phyloP scores from a whole-genome alignment of 2,797 vertebrate species.

The Lindbergichthys nudifrons region DNA sequence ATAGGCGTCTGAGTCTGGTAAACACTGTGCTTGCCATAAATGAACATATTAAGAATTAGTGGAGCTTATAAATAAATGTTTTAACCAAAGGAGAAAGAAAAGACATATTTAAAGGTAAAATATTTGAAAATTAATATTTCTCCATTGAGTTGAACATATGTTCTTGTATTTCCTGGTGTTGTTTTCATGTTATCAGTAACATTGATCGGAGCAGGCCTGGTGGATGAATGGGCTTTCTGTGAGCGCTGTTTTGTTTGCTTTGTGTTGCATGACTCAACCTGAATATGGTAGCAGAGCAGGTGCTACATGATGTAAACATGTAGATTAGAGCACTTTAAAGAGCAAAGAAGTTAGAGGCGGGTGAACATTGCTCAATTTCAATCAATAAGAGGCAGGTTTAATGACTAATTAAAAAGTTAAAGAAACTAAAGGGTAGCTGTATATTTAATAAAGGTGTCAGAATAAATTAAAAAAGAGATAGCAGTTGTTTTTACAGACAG shows the following conservation, averaged over 20 bases:
- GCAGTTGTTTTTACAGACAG: background rate
- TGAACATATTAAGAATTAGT: background rate
- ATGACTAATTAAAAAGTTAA: background rate
- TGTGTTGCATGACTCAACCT: background rate
- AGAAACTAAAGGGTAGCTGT: background rate
- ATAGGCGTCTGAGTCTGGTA: background rate
- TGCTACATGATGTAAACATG: background rate
- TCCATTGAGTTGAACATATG: background rate
- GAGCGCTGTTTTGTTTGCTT: conserved; percentile 21
- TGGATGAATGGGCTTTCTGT: conserved; percentile 39
- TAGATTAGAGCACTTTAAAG: background rate
- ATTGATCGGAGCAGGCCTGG: background rate
- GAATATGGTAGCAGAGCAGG: background rate
- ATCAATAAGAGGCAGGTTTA: background rate
- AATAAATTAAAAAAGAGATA: background rate
- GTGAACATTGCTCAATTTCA: background rate
- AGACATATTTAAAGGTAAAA: background rate
- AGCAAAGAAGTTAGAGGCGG: background rate
- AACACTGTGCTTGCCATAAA: background rate
- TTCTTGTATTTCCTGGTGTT: background rate
- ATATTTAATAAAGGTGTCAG: background rate
- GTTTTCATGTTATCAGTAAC: conserved; percentile 26
- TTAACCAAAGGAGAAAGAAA: background rate
- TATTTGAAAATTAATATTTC: background rate
- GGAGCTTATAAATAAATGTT: background rate